Percentiles rank a stretch among this genome's conserved stretches.
phyloP scores from a whole-genome alignment of 2,888 invertebrate genomes.

The Chaetogeoica ovagalla region DNA sequence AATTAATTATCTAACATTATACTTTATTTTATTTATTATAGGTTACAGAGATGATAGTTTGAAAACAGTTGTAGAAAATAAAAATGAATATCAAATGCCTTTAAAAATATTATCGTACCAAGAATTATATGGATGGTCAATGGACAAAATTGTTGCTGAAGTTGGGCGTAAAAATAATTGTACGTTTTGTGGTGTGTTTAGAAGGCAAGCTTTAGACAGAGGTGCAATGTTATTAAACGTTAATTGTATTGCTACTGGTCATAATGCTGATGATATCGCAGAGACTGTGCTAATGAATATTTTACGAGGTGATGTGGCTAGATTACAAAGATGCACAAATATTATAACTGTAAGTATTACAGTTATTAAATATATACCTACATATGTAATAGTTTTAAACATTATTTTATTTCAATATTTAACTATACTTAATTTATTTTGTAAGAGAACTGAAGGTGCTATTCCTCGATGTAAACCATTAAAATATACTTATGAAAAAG shows the following conservation, averaged over 20 bases:
- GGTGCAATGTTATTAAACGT: conserved; percentile 88
- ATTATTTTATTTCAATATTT: background rate
- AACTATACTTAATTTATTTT: conserved; percentile 3
- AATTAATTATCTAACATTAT: background rate
- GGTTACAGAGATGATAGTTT: conserved; percentile 94
- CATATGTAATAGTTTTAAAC: background rate
- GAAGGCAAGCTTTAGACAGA: conserved; percentile 92
- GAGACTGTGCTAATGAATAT: conserved; percentile 99
- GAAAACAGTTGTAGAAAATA: conserved; percentile 92
- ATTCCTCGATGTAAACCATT: conserved; percentile 93
- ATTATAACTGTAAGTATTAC: conserved; percentile 79
- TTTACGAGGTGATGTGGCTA: conserved; percentile 91
- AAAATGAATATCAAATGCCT: conserved; percentile 89
- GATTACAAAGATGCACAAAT: conserved; percentile 87
- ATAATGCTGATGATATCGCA: conserved; percentile 97
- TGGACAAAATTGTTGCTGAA: conserved; percentile 92
- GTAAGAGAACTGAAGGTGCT: conserved; percentile 75
- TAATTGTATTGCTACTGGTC: conserved; percentile 93
- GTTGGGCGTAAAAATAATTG: conserved; percentile 92
- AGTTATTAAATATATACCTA: conserved; percentile 14
- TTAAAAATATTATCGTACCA: conserved; percentile 94
- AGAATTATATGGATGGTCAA: conserved; percentile 98
- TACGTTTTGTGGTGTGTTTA: conserved; percentile 92
- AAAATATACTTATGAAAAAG: conserved; percentile 97
- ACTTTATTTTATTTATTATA: conserved; percentile 39